Evolutionary conservation across 2,888 invertebrate species (phyloP), one percentile per base, ranked within the genome.

Genomic region (Erpobdella octoculata): DNA sequence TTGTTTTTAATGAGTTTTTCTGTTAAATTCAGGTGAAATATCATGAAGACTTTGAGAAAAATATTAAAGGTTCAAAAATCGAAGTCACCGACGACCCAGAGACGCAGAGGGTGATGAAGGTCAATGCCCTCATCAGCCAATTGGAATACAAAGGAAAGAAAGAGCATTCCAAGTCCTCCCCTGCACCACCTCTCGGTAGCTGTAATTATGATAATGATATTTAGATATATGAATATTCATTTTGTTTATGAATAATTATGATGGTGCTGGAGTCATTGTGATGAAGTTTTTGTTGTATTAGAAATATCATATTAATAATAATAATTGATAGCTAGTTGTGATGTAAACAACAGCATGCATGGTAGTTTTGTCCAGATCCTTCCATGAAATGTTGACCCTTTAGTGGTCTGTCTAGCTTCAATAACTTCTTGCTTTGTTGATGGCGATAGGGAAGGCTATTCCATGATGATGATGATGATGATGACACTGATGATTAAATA

Each of bases 31-130:
- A 88, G 87, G 92, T 95, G 73, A 91, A 90, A 82, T 98, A 98
- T 83, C 97, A 98, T 85, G 96, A 92, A 35, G 96, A 95, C 82
- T 82, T 81, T 76, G 82, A 82, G 78, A 80, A 78, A 73, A 78
- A 78, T 46, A 73, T 76, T 73, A 82, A 81, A 72, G 82, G 82
- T 18, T 78, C 77, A 53, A 80, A 80, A 76, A 79, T 78, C 41
- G 74, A 73, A 41, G 71, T 73, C n/a, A 78, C 93, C 25, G 96
- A 97, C 81, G 97, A 98, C 85, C 96, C 96, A 0, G 96, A 97
- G 85, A 93, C 91, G 53, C 86, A 92, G 74, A 87, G 96, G 79
- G 92, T 73, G 33, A 73, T 72, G 48, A 41, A 68, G 67, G 66
- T 71, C 21, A 73, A 73, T 59, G 58, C 48, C 35, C 37, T 73